phyloP scores from a whole-genome alignment of 2,113 vertebrate genomes.

The Limnothrissa miodon region DNA sequence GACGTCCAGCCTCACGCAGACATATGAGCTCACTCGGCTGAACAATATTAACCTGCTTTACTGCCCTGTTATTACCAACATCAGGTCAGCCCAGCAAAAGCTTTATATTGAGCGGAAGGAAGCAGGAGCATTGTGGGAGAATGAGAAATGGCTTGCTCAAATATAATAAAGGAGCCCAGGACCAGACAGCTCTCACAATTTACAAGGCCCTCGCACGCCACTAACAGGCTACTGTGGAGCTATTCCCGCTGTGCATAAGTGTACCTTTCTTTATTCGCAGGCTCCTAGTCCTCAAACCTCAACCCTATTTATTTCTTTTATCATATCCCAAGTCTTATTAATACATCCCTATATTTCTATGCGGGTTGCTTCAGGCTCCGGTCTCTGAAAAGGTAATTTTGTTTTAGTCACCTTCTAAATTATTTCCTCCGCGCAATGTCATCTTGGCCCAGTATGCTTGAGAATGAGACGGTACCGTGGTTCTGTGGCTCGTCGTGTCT shows the following conservation, averaged over 20 bases:
- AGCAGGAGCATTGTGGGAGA: neutral
- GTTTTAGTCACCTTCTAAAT: slow-evolving; percentile 59
- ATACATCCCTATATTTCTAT: slow-evolving; percentile 38
- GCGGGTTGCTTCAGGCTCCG: slow-evolving; percentile 36
- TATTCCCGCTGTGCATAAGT: slow-evolving; percentile 23
- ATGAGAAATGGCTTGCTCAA: neutral
- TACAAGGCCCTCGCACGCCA: slow-evolving; percentile 28
- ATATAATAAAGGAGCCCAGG: neutral
- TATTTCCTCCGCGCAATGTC: slow-evolving; percentile 51
- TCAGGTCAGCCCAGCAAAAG: neutral
- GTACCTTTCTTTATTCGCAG: neutral
- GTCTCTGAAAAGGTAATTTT: slow-evolving; percentile 62
- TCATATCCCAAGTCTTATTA: slow-evolving; percentile 17
- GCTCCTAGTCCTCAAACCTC: slow-evolving; percentile 30
- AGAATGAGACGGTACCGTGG: slow-evolving; percentile 47
- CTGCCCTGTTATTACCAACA: slow-evolving; percentile 23
- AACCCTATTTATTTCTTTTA: slow-evolving; percentile 28
- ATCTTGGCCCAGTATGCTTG: slow-evolving; percentile 39
- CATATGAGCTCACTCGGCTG: slow-evolving; percentile 8
- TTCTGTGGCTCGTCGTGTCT: slow-evolving; percentile 49
- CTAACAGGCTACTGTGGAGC: neutral
- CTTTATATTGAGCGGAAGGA: neutral
- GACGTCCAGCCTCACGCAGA: slow-evolving; percentile 7
- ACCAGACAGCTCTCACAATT: neutral
- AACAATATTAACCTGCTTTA: slow-evolving; percentile 24